Base-by-base conservation (phyloP, 2,888 invertebrate genomes). In the Malthinus seriepunctatus region DNA sequence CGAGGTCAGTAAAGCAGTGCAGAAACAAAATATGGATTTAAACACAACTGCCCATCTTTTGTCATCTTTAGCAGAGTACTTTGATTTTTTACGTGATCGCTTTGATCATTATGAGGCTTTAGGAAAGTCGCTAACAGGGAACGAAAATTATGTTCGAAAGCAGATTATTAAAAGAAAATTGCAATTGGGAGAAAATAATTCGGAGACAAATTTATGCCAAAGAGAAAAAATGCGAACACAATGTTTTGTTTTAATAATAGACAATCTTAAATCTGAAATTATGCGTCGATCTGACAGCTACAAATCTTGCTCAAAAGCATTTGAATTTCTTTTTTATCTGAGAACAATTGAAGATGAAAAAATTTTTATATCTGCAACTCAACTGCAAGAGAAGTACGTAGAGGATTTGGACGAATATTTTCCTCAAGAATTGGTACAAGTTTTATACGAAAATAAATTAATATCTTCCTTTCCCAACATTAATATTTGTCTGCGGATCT, bases 331-430 rank as follows among this genome's bases (percentile, higher is more conserved):
- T n/a, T n/a, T 44, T 44, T 9, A 14, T 44, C 23, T 44, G 31
- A 46, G 11, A 10, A 32, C 15, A 23, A n/a, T n/a, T n/a, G 32
- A 31, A 46, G 32, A 46, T 11, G 32, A 2, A 46, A 32, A 46
- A 32, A 46, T 46, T 46, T 8, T 46, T 9, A 32, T 9, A 32
- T 32, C 31, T 10, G 46, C n/a, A 46, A 46, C 46, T 44, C 44
- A 44, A 44, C 44, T 14, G n/a, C 46, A 46, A 10, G 11, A 46
- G 33, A 46, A 32, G 11, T 46, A 46, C 12, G 46, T 46, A 8
- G 46, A 46, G 32, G 32, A 46, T 46, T 46, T 46, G 32, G 46
- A 46, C 10, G 46, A 46, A 46, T 11, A 46, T 46, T 46, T 46
- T 32, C 32, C 32, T 46, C 14, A 44, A 44, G 15, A 44, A 44